Base-by-base conservation (phyloP, 2,888 invertebrate species). In the Xestia sexstrigata region DNA sequence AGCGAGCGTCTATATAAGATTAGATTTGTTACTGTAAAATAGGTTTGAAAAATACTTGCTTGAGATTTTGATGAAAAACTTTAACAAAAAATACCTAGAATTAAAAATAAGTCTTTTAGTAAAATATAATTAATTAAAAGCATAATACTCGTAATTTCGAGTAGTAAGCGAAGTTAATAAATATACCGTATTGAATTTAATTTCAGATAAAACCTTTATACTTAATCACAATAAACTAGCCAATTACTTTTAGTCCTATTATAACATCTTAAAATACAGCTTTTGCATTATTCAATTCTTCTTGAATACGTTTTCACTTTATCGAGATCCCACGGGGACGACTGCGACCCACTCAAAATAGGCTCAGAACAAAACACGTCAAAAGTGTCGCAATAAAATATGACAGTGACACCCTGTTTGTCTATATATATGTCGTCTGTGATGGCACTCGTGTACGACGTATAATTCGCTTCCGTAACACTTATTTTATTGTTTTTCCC, bases 401-500 rank as follows among this genome's bases (percentile, higher is more conserved):
- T 74, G 75, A 78, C 75, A 84, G 73, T 74, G 75, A 78, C 75
- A 84, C 17, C 70, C 42, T 74, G 74, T 74, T 74, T 66, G 76
- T 76, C 74, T 76, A 42, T 77, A 42, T 76, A 78, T 84, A 78
- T 76, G 74, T 84, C 81, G 75, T 81, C 81, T 58, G 30, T 65
- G 20, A 70, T 73, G 73, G 68, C 81, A 71, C 72, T 60, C 8
- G 11, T 42, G 47, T 23, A 70, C 11, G 77, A 77, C 66, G 65
- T 70, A 63, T 84, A 49, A 75, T 70, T 60, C 47, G 76, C 47
- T 63, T 42, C 20, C 39, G 5, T 60, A 52, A 72, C 45, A 45
- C n/a, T 74, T 74, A 72, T 58, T 67, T 60, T 62, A 72, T 55
- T 72, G 52, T 20, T 74, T 72, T 70, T 49, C 26, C 6, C 11